phyloP scores from a whole-genome alignment of 35 echinoderm and acorn worm species.

The Anneissia japonica region DNA sequence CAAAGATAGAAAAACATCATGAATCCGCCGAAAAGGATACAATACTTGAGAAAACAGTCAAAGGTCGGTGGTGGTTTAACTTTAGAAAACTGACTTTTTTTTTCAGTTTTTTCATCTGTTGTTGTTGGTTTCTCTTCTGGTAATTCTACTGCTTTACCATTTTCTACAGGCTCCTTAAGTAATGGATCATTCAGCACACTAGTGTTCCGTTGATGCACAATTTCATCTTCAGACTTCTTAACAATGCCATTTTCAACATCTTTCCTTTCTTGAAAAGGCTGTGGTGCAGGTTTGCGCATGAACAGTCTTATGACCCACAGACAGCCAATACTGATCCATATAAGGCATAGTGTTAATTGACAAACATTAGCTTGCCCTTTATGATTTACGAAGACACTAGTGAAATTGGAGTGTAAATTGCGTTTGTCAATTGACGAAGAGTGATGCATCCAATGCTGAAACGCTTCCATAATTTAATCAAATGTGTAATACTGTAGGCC shows the following conservation, averaged over 20 bases:
- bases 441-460: neutral
- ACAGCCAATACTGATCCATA: neutral
- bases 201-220: neutral
- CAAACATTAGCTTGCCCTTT: neutral
- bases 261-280: neutral
- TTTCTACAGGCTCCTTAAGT: neutral
- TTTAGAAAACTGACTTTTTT: constrained; percentile 33
- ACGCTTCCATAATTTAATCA: neutral
- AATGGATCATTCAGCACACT: neutral
- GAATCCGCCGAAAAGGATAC: constrained; percentile 37
- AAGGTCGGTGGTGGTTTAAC: constrained; percentile 59
- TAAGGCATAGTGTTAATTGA: neutral
- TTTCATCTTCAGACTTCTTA: neutral
- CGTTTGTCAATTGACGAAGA: neutral
- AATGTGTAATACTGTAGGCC: no score
- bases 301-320: neutral
- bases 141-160: neutral
- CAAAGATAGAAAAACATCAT: constrained; percentile 62
- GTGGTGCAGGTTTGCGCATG: neutral
- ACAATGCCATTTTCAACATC: neutral
- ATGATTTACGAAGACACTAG: neutral
- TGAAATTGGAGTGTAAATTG: neutral
- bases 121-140: neutral
- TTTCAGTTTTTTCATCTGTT: neutral
- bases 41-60: constrained; percentile 50